Conservation (phyloP, 2,113 vertebrate genomes). For the Saccopteryx bilineata region DNA sequence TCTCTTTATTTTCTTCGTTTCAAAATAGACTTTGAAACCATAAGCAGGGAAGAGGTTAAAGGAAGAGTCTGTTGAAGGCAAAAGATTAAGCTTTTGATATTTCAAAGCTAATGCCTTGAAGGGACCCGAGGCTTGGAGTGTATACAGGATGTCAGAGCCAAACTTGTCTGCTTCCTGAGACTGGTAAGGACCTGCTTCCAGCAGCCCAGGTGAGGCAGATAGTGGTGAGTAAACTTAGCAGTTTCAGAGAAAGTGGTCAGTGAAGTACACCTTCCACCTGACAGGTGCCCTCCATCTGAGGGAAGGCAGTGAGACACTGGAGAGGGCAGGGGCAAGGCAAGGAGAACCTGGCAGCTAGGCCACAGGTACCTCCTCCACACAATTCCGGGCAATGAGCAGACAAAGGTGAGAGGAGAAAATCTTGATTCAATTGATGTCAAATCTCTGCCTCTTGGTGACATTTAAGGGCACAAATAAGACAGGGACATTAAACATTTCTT, state of each 20-base stretch:
- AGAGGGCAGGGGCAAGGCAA: neutral
- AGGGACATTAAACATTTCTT: neutral
- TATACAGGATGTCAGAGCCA: neutral
- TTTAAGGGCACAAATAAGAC: neutral
- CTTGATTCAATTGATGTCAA: neutral
- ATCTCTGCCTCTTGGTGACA: neutral
- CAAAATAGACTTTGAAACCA: constrained; percentile 52
- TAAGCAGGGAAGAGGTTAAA: neutral
- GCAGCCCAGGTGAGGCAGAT: neutral
- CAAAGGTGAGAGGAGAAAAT: neutral
- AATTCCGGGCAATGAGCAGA: neutral
- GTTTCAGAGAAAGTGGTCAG: neutral
- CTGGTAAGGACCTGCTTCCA: neutral
- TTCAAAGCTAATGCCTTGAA: neutral
- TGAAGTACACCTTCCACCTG: neutral
- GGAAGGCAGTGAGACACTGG: neutral
- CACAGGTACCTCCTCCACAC: too few species aligned
- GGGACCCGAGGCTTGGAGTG: neutral
- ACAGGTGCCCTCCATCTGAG: neutral
- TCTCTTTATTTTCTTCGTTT: neutral
- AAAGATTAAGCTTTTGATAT: constrained; percentile 19
- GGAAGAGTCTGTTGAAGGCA: neutral
- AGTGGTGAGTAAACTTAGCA: neutral
- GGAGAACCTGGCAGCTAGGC: neutral
- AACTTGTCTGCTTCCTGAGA: neutral